phyloP scores from a whole-genome alignment of 2,113 vertebrate genomes.

The Nematolebias whitei region DNA sequence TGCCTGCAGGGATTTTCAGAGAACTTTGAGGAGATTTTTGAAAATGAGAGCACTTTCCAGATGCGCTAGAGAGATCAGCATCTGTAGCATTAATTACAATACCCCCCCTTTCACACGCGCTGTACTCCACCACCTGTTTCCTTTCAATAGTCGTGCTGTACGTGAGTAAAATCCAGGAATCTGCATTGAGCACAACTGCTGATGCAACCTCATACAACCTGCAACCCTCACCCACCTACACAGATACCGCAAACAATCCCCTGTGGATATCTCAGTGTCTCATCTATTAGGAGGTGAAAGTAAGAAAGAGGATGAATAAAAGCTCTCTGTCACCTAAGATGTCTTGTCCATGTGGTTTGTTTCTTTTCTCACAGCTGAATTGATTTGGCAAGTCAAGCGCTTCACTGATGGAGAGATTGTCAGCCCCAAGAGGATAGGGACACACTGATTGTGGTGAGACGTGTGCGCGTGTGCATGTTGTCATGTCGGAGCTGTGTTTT shows the following conservation, averaged over 20 bases:
- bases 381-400: constrained; percentile 62
- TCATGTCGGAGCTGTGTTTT: constrained; percentile 45
- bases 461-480: constrained; percentile 7
- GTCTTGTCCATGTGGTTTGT: constrained; percentile 57
- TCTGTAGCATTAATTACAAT: constrained; percentile 82
- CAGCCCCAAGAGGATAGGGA: constrained; percentile 51
- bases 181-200: constrained; percentile 64
- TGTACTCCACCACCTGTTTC: constrained; percentile 72
- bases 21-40: constrained; percentile 78
- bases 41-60: constrained; percentile 76
- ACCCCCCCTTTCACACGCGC: constrained; percentile 29
- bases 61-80: constrained; percentile 72
- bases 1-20: constrained; percentile 69
- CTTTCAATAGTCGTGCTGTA: constrained; percentile 66
- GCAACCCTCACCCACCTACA: constrained; percentile 31
- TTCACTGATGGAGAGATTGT: constrained; percentile 69
- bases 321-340: constrained; percentile 70
- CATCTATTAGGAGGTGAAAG: constrained; percentile 70
- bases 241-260: constrained; percentile 60
- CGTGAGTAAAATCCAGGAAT: constrained; percentile 71
- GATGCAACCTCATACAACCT: constrained; percentile 74
- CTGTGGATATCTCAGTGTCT: constrained; percentile 68
- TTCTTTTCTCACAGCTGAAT: constrained; percentile 62
- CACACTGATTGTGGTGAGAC: constrained; percentile 37
- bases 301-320: constrained; percentile 72